Evolutionary conservation across 2,797 vertebrate genomes (phyloP), one percentile per base, ranked within the genome.

Genomic region (Sardinella longiceps): DNA sequence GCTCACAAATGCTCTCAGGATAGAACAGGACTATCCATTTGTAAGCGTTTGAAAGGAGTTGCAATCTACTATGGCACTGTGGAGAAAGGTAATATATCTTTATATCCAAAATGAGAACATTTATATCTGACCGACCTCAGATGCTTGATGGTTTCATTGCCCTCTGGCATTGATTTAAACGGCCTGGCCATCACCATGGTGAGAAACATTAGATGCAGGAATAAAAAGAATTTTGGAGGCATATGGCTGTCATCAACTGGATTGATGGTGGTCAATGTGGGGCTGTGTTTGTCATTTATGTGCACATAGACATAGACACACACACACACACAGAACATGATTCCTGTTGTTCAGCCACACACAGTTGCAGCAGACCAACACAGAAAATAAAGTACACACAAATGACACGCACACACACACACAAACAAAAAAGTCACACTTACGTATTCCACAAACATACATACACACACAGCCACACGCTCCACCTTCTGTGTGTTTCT

Each of bases 1-100:
- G 30, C 3, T 74, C 66, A 74, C 66, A 74, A 74, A 74, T 74
- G 20, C 14, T 74, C 66, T 70, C 18, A 74, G 33, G 66, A 74
- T 37, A 74, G 66, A 74, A 74, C 66, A 18, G 66, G 14, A 33
- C 66, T 39, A 15, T 12, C 30, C 66, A 3, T 74, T 37, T 74
- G 30, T 37, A 37, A 30, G 28, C 28, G 11, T 30, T 33, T 28
- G 60, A 30, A 30, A 74, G 15, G 15, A 33, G 66, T 18, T 5
- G 30, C 66, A 6, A 74, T 37, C 66, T 37, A 33, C 30, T 30
- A 33, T 11, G 5, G 66, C 37, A 18, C 33, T 37, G 30, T 74
- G 14, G 2, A 7, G 6, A 14, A 33, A 3, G 30, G 14, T 5
- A 7, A 28, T n/a, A 33, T 70, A 70, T 33, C 63, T 70, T 20